Conservation (phyloP, 2,888 invertebrate species). For the Parnassius glacialis region DNA sequence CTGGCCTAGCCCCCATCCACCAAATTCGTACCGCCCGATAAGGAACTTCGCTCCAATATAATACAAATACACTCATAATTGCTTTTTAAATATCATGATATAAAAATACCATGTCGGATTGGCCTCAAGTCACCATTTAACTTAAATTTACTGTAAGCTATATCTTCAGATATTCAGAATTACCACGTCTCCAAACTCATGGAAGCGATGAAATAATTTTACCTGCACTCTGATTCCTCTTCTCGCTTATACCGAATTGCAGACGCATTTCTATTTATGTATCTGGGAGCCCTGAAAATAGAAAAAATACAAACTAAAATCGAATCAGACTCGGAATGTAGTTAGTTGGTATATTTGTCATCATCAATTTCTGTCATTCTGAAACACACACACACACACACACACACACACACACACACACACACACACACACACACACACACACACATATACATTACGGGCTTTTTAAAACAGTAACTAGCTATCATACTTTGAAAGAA, state of each 20-base stretch:
- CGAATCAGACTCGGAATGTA: too few species aligned
- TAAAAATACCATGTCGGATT: neutral
- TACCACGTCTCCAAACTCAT: too few species aligned
- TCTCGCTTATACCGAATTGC: constrained; percentile 6
- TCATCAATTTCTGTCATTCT: too few species aligned
- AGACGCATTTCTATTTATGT: neutral
- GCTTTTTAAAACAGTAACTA: too few species aligned
- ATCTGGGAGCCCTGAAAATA: neutral
- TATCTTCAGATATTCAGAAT: neutral
- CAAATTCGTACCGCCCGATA: too few species aligned
- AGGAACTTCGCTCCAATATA: neutral
- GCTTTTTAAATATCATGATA: neutral
- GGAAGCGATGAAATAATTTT: neutral
- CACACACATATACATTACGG: too few species aligned
- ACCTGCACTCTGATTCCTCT: constrained; percentile 14
- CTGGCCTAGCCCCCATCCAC: too few species aligned
- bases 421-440: too few species aligned
- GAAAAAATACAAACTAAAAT: neutral
- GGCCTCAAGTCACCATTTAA: neutral
- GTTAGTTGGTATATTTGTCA: too few species aligned
- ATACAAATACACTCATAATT: neutral
- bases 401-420: too few species aligned
- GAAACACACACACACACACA: too few species aligned
- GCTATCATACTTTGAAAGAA: too few species aligned
- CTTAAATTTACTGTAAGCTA: neutral